Evolutionary conservation across 2,888 invertebrate genomes (phyloP).

Genomic region (Argynnis bischoffii): DNA sequence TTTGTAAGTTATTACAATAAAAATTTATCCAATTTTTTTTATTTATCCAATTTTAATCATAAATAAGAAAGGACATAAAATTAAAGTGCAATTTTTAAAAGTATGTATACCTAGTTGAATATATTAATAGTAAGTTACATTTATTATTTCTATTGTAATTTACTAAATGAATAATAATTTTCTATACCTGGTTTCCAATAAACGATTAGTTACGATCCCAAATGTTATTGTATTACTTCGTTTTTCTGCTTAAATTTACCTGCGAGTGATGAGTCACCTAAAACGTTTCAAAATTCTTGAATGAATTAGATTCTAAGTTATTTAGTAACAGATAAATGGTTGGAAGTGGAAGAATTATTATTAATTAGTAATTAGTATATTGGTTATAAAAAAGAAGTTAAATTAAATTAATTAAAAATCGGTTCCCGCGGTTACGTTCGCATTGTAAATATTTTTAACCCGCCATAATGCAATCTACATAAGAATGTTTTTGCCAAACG

Average conservation of each 20-base stretch:
- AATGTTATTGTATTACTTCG: conserved; percentile 8
- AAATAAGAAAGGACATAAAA: background rate
- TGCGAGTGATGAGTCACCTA: conserved; percentile 29
- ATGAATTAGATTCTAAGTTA: conserved; percentile 11
- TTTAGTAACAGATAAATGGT: background rate
- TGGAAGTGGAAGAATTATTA: background rate
- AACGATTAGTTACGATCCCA: conserved; percentile 6
- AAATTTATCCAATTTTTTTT: background rate
- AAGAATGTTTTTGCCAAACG: no score
- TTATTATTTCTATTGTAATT: background rate
- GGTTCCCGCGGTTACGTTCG: no score
- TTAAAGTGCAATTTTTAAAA: background rate
- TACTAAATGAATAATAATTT: background rate
- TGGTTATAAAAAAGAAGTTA: background rate
- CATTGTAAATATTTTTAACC: no score
- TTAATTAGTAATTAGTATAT: background rate
- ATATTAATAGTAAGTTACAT: no score
- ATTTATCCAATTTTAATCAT: background rate
- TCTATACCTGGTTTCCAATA: conserved; percentile 6
- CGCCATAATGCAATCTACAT: no score
- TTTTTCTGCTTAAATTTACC: conserved; percentile 21
- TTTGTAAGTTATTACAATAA: background rate
- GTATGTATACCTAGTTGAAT: no score
- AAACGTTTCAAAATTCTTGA: conserved; percentile 28
- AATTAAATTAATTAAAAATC: background rate